A percentile compares a stretch with the other conserved stretches of the same genome.
Evolutionary conservation across 2,888 invertebrate genomes (phyloP).

Genomic region (Folsomia candida): DNA sequence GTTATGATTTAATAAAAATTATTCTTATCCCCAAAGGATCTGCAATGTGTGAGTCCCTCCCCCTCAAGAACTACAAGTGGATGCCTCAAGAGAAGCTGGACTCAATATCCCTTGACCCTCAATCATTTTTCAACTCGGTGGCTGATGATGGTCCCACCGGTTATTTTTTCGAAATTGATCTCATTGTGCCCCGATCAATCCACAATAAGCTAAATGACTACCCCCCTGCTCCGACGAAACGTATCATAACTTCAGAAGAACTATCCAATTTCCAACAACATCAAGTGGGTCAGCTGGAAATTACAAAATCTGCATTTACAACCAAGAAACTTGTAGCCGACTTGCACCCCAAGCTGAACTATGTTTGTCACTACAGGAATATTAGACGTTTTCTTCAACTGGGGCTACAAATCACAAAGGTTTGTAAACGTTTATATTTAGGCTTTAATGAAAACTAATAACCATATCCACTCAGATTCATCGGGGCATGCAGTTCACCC

Average conservation of each 20-base stretch:
- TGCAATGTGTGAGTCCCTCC: no score
- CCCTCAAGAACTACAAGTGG: neutral
- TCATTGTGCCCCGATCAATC: neutral
- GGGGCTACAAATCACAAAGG: slow-evolving; percentile 13
- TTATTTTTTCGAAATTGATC: neutral
- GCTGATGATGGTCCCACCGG: neutral
- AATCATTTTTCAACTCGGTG: neutral
- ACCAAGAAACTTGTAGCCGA: neutral
- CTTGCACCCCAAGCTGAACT: neutral
- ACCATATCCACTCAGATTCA: neutral
- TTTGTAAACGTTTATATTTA: slow-evolving; percentile 4
- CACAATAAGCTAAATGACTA: neutral
- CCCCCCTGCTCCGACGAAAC: neutral
- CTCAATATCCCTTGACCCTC: neutral
- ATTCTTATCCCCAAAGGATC: no score
- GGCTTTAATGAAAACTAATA: no score
- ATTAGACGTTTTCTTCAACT: slow-evolving; percentile 9
- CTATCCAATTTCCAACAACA: neutral
- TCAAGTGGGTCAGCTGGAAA: neutral
- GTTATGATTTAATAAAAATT: no score
- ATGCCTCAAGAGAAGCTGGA: neutral
- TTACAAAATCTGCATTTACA: neutral
- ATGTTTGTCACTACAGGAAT: no score
- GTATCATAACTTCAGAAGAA: neutral
- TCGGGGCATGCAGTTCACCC: no score